phyloP scores from a whole-genome alignment of 2,888 invertebrate species.

The Drosophila quinaria region DNA sequence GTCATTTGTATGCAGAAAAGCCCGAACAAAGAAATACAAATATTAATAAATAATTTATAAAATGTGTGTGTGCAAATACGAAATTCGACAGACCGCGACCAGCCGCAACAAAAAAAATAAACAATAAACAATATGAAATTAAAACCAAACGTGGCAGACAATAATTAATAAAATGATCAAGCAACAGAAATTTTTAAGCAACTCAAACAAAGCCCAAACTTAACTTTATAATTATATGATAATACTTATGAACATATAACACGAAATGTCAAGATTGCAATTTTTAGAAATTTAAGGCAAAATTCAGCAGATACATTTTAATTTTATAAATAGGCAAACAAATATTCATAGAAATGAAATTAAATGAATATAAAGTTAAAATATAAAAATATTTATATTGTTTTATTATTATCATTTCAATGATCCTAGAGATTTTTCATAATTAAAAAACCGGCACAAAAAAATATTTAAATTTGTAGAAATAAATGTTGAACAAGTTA shows the following conservation, averaged over 20 bases:
- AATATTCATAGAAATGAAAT: neutral
- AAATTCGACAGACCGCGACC: constrained; percentile 33
- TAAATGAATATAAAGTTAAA: neutral
- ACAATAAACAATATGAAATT: neutral
- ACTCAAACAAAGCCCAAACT: constrained; percentile 1
- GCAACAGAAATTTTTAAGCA: constrained; percentile 18
- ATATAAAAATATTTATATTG: neutral
- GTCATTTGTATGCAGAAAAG: constrained; percentile 30
- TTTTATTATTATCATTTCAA: too few relatives aligned
- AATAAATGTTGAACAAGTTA: too few relatives aligned
- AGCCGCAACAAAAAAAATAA: constrained; percentile 14
- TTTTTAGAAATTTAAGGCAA: neutral
- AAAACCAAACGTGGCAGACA: neutral
- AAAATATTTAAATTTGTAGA: neutral
- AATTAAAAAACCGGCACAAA: neutral
- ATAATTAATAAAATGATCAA: constrained; percentile 43
- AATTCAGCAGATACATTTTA: neutral
- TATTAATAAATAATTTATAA: constrained; percentile 45
- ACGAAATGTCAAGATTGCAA: constrained; percentile 10
- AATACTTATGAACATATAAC: constrained; percentile 16
- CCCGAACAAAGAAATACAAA: constrained; percentile 14
- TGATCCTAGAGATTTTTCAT: neutral
- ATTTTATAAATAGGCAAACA: neutral
- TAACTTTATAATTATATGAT: constrained; percentile 4
- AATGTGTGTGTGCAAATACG: constrained; percentile 24